Evolutionary conservation across 2,113 vertebrate genomes (phyloP).

Genomic region (Felis chaus): DNA sequence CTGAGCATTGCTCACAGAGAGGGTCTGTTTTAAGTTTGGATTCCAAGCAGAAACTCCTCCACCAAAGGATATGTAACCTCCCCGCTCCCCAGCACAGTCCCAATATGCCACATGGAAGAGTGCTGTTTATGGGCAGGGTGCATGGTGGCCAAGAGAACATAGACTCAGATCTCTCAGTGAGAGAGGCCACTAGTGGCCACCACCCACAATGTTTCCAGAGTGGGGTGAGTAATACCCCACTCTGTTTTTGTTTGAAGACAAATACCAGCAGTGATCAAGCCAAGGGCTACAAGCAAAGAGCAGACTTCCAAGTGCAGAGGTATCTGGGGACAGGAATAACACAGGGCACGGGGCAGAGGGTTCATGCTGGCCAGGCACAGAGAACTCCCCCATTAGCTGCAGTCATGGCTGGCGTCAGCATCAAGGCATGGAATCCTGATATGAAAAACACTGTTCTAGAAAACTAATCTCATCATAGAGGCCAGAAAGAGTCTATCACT

Average conservation of each 20-base stretch:
- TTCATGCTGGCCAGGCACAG: too few species aligned
- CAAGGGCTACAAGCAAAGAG: neutral
- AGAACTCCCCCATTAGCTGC: neutral
- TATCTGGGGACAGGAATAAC: neutral
- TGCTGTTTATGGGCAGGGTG: neutral
- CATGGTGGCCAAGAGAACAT: accelerated
- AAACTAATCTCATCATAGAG: neutral
- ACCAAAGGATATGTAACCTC: neutral
- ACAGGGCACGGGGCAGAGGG: neutral
- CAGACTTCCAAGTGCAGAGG: neutral
- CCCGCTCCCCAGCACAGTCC: accelerated
- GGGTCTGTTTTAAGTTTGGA: neutral
- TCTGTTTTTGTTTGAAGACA: neutral
- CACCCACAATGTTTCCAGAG: neutral
- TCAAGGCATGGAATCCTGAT: neutral
- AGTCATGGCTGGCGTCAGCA: neutral
- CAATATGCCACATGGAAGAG: neutral
- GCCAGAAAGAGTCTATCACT: neutral
- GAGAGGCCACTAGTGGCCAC: neutral
- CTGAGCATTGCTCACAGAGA: neutral
- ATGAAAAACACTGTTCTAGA: neutral
- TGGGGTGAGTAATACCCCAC: neutral
- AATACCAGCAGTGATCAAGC: neutral
- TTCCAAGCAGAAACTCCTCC: neutral
- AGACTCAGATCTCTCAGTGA: neutral